Evolutionary conservation across 1,140 invertebrate species (phyloP).

Genomic region (Drosophila asahinai): DNA sequence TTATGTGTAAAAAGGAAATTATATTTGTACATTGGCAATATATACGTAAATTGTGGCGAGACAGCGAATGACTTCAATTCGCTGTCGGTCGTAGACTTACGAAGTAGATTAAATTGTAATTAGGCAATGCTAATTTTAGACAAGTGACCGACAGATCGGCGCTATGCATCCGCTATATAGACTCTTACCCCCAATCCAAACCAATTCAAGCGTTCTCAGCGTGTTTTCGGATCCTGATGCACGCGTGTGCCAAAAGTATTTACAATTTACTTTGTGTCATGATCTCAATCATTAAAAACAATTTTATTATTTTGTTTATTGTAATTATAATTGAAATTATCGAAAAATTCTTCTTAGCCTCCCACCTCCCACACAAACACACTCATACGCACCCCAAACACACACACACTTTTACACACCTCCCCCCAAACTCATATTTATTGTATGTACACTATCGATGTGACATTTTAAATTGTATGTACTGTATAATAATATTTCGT

Average conservation of each 20-base stretch:
- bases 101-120: slow-evolving; percentile 60
- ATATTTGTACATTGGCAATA: slow-evolving; percentile 63
- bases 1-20: slow-evolving; percentile 42
- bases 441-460: slow-evolving; percentile 40
- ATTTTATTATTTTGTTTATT: slow-evolving; percentile 70
- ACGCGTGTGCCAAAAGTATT: slow-evolving; percentile 79
- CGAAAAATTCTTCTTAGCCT: slow-evolving; percentile 50
- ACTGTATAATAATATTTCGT: slow-evolving; percentile 40
- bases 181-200: slow-evolving; percentile 41
- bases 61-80: slow-evolving; percentile 37
- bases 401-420: slow-evolving; percentile 21
- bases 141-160: slow-evolving; percentile 16
- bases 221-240: slow-evolving; percentile 63
- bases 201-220: slow-evolving; percentile 80
- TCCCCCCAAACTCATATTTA: slow-evolving; percentile 19
- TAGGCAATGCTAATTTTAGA: slow-evolving; percentile 55
- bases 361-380: slow-evolving; percentile 19
- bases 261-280: slow-evolving; percentile 74
- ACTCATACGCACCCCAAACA: slow-evolving; percentile 12
- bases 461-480: slow-evolving; percentile 54
- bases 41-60: slow-evolving; percentile 54
- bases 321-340: slow-evolving; percentile 80
- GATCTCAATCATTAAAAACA: slow-evolving; percentile 75
- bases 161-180: slow-evolving; percentile 57
- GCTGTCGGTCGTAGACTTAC: slow-evolving; percentile 34